Conservation (phyloP, 1,140 invertebrate species). For the Drosophila nigrodunni region DNA sequence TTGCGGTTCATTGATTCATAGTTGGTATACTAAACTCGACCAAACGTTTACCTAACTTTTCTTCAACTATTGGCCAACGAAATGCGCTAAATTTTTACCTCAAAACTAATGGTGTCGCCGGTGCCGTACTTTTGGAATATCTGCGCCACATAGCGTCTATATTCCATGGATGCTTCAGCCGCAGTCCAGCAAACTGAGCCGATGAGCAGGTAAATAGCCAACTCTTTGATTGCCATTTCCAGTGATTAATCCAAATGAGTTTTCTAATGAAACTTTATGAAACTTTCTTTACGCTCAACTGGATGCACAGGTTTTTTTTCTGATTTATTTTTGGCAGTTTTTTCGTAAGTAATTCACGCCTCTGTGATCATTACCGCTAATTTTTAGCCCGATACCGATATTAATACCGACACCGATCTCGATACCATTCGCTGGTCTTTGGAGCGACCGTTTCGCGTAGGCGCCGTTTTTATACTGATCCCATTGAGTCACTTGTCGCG, state of each 20-base stretch:
- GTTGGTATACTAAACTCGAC: neutral
- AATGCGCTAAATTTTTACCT: constrained; percentile 80
- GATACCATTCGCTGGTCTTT: constrained; percentile 57
- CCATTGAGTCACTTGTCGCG: constrained; percentile 34
- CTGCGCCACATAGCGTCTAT: constrained; percentile 80
- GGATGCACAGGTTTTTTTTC: constrained; percentile 1
- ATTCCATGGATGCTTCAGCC: constrained; percentile 60
- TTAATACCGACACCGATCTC: constrained; percentile 6
- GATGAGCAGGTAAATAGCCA: constrained; percentile 38
- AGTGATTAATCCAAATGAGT: constrained; percentile 17
- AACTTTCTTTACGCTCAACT: constrained; percentile 18
- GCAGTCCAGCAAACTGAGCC: constrained; percentile 5
- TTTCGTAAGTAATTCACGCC: constrained; percentile 17
- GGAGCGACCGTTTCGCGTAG: constrained; percentile 55
- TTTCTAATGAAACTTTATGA: constrained; percentile 1
- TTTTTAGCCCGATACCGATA: neutral
- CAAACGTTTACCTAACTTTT: neutral
- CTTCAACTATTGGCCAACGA: neutral
- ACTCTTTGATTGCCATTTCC: constrained; percentile 44
- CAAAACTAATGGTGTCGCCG: constrained; percentile 87
- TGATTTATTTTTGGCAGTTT: constrained; percentile 11
- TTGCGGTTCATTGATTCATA: neutral
- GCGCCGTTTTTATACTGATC: constrained; percentile 63
- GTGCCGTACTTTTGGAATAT: constrained; percentile 88
- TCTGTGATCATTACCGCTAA: constrained; percentile 19